These are phyloP conservation scores for Porites lutea DNA, from an alignment of 64 coral and sea anemone species.

Conservation along the genomic window DNA sequence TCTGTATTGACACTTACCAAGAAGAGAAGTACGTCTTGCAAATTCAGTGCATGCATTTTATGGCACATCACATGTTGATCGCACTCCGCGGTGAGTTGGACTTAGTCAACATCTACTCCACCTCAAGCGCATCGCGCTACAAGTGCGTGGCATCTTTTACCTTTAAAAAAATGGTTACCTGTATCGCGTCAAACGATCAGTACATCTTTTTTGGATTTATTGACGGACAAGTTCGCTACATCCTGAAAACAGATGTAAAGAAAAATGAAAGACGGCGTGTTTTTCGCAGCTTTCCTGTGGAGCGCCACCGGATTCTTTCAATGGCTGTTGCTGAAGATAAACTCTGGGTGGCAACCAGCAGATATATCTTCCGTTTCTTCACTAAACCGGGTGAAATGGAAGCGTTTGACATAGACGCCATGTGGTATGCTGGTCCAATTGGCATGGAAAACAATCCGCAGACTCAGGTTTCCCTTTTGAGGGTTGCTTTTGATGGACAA, in stretches of 20 bases:
- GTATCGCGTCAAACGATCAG: constrained; percentile 73
- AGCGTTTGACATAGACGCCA: constrained; percentile 85
- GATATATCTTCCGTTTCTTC: constrained; percentile 86
- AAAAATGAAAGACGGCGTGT: constrained; percentile 68
- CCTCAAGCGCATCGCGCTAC: constrained; percentile 8
- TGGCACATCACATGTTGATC: constrained; percentile 70
- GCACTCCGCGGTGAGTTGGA: constrained; percentile 63
- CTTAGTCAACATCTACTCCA: constrained; percentile 59
- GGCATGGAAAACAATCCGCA: constrained; percentile 82
- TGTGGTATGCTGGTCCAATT: constrained; percentile 82
- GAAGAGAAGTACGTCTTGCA: constrained; percentile 48
- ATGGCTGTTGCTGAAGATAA: constrained; percentile 68
- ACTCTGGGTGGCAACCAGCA: constrained; percentile 87
- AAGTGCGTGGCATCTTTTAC: constrained; percentile 54
- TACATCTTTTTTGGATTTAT: constrained; percentile 80
- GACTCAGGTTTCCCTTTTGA: constrained; percentile 67
- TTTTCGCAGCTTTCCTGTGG: constrained; percentile 58
- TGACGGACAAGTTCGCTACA: constrained; percentile 69
- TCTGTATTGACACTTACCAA: constrained; percentile 65
- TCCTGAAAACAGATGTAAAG: constrained; percentile 84
- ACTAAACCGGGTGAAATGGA: constrained; percentile 83
- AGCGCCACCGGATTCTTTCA: constrained; percentile 72
- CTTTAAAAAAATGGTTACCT: constrained; percentile 64
- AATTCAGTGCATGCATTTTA: constrained; percentile 70
- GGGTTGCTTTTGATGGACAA: constrained; percentile 49